Percentiles rank a stretch among this genome's conserved stretches.
Evolutionary conservation across 1,140 invertebrate genomes (phyloP).

Genomic region (Psilanteris sp.): DNA sequence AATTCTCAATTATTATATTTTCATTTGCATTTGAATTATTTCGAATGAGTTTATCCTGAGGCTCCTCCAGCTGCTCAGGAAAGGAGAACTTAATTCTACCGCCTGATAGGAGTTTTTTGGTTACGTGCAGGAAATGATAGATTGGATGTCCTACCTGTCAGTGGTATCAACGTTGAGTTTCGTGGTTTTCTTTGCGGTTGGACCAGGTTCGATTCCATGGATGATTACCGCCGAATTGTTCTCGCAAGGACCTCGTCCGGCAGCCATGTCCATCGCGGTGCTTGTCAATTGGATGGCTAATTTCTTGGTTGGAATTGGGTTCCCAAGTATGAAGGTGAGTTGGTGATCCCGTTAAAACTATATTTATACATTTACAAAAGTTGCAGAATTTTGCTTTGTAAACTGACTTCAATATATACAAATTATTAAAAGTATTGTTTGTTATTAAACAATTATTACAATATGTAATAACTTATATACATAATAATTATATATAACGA

Average conservation of each 20-base stretch:
- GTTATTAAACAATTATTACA: too few relatives aligned
- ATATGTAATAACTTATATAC: too few relatives aligned
- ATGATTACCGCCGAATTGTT: constrained; percentile 99
- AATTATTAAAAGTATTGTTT: too few relatives aligned
- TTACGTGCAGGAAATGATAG: constrained; percentile 97
- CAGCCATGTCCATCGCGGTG: constrained; percentile 98
- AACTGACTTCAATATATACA: too few relatives aligned
- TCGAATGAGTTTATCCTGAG: constrained; percentile 66
- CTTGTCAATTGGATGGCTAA: constrained; percentile 99
- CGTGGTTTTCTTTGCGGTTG: constrained; percentile 98
- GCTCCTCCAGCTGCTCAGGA: constrained; percentile 79
- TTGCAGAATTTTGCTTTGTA: too few relatives aligned
- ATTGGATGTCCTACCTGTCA: constrained; percentile 97
- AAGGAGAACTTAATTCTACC: constrained; percentile 79
- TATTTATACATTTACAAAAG: too few relatives aligned
- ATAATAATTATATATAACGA: too few relatives aligned
- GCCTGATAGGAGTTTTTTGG: constrained; percentile 94
- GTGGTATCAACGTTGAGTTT: constrained; percentile 96
- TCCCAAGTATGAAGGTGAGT: constrained; percentile 93
- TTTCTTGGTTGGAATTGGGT: constrained; percentile 97
- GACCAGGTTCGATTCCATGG: constrained; percentile 98
- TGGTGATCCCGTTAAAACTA: too few relatives aligned
- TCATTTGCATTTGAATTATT: constrained; percentile 28
- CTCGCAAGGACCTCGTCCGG: constrained; percentile 96
- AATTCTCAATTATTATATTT: constrained; percentile 14